A percentile compares a stretch with the other conserved stretches of the same genome.
Evolutionary conservation across 2,797 vertebrate genomes (phyloP).

Genomic region (Cephalopachus bancanus): DNA sequence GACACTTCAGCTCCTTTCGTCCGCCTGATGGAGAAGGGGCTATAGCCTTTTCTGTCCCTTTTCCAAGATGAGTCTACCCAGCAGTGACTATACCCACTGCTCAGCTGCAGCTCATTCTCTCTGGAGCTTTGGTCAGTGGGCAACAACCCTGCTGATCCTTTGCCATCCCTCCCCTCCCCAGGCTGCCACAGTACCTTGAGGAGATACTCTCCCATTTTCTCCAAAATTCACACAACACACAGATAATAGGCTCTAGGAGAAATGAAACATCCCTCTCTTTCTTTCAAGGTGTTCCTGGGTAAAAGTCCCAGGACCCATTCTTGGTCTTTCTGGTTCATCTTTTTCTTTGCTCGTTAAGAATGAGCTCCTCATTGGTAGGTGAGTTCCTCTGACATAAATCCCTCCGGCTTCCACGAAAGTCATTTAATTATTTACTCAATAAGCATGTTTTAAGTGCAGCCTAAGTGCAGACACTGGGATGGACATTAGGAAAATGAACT

Average conservation of each 20-base stretch:
- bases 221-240: neutral
- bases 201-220: neutral
- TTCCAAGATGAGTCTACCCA: neutral
- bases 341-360: neutral
- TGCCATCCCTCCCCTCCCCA: neutral
- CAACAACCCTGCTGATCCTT: neutral
- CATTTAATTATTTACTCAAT: slow-evolving; percentile 32
- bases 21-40: neutral
- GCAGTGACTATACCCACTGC: neutral
- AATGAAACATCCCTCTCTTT: neutral
- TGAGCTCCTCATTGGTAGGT: neutral
- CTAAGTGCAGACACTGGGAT: neutral
- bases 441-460: slow-evolving; percentile 2
- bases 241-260: neutral
- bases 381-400: neutral
- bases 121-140: neutral
- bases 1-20: neutral
- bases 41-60: neutral
- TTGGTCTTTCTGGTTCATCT: neutral
- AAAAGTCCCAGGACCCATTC: neutral
- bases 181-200: neutral
- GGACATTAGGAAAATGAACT: neutral
- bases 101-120: neutral
- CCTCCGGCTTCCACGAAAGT: neutral
- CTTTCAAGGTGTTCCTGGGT: neutral